Conservation (phyloP, 2,888 invertebrate species). For the Bugulina stolonifera region DNA sequence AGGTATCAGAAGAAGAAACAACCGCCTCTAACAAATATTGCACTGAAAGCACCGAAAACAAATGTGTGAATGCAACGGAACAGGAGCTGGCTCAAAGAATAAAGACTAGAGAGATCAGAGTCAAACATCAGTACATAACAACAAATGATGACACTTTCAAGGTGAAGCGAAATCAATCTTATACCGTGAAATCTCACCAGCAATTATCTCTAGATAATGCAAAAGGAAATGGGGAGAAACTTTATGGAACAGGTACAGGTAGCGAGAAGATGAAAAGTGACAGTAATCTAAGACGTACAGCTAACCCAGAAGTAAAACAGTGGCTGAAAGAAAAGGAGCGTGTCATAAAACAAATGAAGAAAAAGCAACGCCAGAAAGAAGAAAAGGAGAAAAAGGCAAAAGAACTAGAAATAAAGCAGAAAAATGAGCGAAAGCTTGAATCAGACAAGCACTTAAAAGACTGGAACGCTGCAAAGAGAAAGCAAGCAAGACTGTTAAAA, state of each 20-base stretch:
- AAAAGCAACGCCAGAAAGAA: constrained; percentile 35
- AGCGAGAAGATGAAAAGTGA: constrained; percentile 17
- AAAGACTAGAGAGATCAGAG: too few species aligned
- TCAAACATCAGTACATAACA: too few species aligned
- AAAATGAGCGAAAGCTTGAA: constrained; percentile 32
- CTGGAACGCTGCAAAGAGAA: constrained; percentile 34
- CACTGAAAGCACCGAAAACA: too few species aligned
- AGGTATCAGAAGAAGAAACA: too few species aligned
- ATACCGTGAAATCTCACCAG: too few species aligned
- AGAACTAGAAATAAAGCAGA: constrained; percentile 34
- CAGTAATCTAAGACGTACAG: constrained; percentile 33
- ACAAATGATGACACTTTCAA: too few species aligned
- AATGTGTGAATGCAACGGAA: too few species aligned
- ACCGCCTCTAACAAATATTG: too few species aligned
- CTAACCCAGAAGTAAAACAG: constrained; percentile 33
- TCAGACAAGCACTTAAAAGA: constrained; percentile 35
- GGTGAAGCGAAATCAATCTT: too few species aligned
- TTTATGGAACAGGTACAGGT: background rate
- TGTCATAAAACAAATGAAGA: constrained; percentile 33
- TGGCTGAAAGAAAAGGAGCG: constrained; percentile 38
- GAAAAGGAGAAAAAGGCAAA: constrained; percentile 35
- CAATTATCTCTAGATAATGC: too few species aligned
- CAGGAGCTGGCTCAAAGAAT: too few species aligned
- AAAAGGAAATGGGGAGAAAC: background rate
- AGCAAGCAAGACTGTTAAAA: background rate